Conservation (phyloP, 2,797 vertebrate genomes). For the Leuciscus waleckii region DNA sequence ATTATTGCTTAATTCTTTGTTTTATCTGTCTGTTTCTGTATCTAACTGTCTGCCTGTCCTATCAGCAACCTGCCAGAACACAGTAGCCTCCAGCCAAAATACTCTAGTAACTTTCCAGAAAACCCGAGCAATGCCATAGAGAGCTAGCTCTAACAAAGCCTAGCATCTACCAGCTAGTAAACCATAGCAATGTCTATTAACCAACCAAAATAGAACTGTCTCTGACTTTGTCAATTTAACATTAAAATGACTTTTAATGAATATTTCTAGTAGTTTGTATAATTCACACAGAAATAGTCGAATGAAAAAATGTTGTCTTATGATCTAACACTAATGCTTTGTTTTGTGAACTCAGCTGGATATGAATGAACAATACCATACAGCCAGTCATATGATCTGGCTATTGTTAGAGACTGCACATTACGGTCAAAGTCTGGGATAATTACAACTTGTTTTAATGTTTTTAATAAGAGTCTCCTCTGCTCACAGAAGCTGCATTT, state of each 20-base stretch:
- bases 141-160: not conserved
- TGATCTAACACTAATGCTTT: not conserved
- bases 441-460: not conserved
- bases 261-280: not conserved
- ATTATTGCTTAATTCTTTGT: not conserved
- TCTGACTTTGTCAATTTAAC: not conserved
- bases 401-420: not conserved
- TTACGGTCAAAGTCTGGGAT: not conserved
- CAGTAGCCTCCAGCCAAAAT: not conserved
- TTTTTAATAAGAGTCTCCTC: not conserved
- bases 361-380: not conserved
- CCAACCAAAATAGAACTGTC: not conserved
- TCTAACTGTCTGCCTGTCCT: slow-evolving; percentile 4
- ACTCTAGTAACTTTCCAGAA: not conserved
- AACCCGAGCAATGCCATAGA: no score
- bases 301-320: not conserved
- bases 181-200: not conserved
- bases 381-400: not conserved
- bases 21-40: not conserved
- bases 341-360: not conserved
- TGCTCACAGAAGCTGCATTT: not conserved
- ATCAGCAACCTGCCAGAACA: slow-evolving; percentile 13
- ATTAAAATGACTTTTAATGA: not conserved
- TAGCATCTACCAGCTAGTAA: not conserved
- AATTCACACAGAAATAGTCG: not conserved